Conservation (phyloP, 1,140 invertebrate species). For the Zeugodacus cucurbitae region DNA sequence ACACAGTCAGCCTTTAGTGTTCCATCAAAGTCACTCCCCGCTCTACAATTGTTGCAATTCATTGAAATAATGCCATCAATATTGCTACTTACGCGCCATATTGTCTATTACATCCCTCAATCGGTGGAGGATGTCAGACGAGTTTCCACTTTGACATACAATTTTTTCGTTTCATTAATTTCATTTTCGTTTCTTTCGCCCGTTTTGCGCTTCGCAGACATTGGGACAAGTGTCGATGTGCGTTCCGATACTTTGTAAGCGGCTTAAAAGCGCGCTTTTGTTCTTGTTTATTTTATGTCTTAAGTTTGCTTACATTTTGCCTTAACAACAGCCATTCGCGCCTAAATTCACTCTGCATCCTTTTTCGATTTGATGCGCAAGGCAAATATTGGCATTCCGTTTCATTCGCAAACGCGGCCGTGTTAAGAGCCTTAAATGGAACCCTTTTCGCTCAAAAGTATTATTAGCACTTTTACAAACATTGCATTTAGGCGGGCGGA, state of each 20-base stretch:
- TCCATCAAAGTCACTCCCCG: neutral
- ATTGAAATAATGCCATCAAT: neutral
- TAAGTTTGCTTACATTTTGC: conserved; percentile 40
- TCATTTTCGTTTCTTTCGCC: conserved; percentile 11
- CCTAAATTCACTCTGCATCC: neutral
- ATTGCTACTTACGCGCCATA: neutral
- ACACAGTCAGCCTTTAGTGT: too few species aligned
- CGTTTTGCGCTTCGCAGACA: neutral
- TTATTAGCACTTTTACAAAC: neutral
- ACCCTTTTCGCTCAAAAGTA: neutral
- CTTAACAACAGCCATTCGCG: neutral
- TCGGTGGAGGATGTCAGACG: too few species aligned
- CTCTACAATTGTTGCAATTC: neutral
- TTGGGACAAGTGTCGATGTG: neutral
- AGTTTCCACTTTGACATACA: too few species aligned
- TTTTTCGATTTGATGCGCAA: conserved; percentile 12
- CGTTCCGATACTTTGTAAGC: neutral
- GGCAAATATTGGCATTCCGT: neutral
- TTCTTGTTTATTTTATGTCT: conserved; percentile 26
- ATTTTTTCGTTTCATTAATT: neutral
- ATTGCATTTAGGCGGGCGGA: neutral
- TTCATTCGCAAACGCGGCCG: neutral
- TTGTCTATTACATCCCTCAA: neutral
- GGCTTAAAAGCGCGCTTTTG: conserved; percentile 33
- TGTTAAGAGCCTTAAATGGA: neutral